Base-by-base conservation (phyloP, 2,888 invertebrate genomes). In the Zele albiditarsus region DNA sequence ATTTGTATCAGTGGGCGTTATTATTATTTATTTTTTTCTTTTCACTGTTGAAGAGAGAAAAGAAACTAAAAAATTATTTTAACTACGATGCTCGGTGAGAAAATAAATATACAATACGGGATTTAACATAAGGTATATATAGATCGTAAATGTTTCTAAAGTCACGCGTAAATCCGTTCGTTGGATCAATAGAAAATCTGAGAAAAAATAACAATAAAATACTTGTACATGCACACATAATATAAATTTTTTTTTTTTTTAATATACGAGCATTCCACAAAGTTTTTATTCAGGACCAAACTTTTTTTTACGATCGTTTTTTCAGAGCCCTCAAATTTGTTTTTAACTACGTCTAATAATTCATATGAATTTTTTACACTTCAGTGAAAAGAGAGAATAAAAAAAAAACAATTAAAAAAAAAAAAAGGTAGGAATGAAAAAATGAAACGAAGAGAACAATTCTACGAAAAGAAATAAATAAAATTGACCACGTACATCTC, bases 1-100 rank as follows among this genome's bases (percentile, higher is more conserved):
- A 83, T 83, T 83, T 83, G 76, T 75, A 53, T 46, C 62, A 71
- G 80, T 82, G 82, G 82, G 83, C 85, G 82, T 38, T 53, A 38
- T 53, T 65, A 10, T 23, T 16, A 38, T 53, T 53, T 65, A 10
- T 23, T 16, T 57, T 33, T 72, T n/a, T 38, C 12, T 38, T 38
- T 6, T 1, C 38, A 38, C 12, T 38, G 0, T 2, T 2, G 12
- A 8, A 12, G 12, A 6, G 12, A 38, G 2, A 12, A 6, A 38
- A 38, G 38, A 8, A 12, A 38, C 31, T 31, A 31, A 31, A 31
- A 31, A 31, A 31, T 8, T 4, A 31, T 8, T 1, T 8, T 8
- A 38, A 38, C 38, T 38, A 12, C 38, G 1, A 12, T 12, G 38
- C 23, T 1, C 12, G 3, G 6, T 4, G 57, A 14, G 25, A 27